Conservation (phyloP, 2,888 invertebrate genomes). For the Alsophila aescularia region DNA sequence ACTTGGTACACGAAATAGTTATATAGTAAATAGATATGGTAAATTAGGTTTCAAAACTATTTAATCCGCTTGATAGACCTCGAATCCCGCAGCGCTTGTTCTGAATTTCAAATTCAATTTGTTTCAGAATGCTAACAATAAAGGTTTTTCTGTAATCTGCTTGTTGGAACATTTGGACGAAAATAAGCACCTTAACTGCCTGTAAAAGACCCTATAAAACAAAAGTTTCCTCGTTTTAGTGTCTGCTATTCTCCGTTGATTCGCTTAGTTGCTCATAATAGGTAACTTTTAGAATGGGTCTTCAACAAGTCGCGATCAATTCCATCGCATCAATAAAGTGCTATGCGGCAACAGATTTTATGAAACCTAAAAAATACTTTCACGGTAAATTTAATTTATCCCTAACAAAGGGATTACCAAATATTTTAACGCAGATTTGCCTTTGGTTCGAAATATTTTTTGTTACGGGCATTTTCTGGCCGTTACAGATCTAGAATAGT, state of each 20-base stretch:
- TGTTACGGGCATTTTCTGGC: too few species aligned
- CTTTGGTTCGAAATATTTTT: too few species aligned
- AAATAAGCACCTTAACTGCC: slow-evolving; percentile 34
- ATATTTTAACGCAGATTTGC: too few species aligned
- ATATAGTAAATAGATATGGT: too few species aligned
- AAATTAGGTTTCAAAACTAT: slow-evolving; percentile 31
- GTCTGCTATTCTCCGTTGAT: slow-evolving; percentile 38
- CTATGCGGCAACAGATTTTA: slow-evolving; percentile 14
- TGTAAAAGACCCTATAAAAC: slow-evolving; percentile 38
- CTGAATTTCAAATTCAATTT: slow-evolving; percentile 27
- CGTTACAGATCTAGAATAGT: too few species aligned
- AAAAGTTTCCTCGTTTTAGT: slow-evolving; percentile 38
- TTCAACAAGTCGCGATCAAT: slow-evolving; percentile 34
- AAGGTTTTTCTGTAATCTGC: slow-evolving; percentile 38
- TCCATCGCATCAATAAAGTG: slow-evolving; percentile 18
- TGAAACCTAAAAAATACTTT: slow-evolving; percentile 20
- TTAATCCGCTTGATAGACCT: slow-evolving; percentile 9
- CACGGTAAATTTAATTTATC: slow-evolving; percentile 5
- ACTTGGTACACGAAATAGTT: slow-evolving; percentile 15
- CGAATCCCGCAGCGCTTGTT: not conserved
- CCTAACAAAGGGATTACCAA: too few species aligned
- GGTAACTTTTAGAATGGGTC: slow-evolving; percentile 34
- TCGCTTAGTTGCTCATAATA: slow-evolving; percentile 40
- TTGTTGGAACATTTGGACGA: slow-evolving; percentile 33
- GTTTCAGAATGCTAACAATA: slow-evolving; percentile 23